Base-by-base conservation (phyloP, 1,140 invertebrate genomes). In the Drosophila ohnishii region DNA sequence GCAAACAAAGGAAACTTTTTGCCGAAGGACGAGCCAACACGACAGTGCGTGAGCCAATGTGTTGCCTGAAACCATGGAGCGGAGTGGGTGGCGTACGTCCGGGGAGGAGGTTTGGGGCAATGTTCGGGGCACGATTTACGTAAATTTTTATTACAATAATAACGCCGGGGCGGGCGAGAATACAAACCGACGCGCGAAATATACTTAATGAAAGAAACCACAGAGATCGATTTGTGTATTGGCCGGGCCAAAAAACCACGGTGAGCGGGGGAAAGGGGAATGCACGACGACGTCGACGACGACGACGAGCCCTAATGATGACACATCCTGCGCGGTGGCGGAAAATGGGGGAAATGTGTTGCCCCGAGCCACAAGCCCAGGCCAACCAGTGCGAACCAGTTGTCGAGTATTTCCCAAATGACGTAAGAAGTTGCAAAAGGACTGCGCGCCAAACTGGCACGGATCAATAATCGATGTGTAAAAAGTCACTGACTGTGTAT, bases 201-300 rank as follows among this genome's bases (percentile, higher is more conserved):
- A 83, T 72, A 76, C 62, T 84, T 84, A 80, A 84, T 76, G 78
- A 85, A 86, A 86, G 78, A 73, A 86, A 86, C 78, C 81, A 85
- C 78, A 86, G 80, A 82, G 81, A 85, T 85, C 81, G 78, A 86
- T 86, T 85, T 81, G 66, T 80, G 67, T 85, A 85, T 86, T 80
- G 81, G 81, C 77, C 79, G 67, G 62, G 61, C 76, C 69, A 70
- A 62, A 62, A 75, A 50, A 42, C 39, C 25, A 16, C 32, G 25
- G 6, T 4, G 25, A 0, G 45, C 19, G 47, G 37, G 55, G 22
- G 19, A 39, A 30, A 40, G 56, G 34, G 76, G 34, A 61, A 60
- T 78, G 69, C 78, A 81, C 79, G 78, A 48, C 13, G 13, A 19
- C 48, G 25, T 11, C 47, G 47, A 34, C 28, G 30, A 51, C 28